These are phyloP conservation scores for Tenrec ecaudatus DNA, from an alignment of 2,113 vertebrate genomes.

Conservation along the genomic window DNA sequence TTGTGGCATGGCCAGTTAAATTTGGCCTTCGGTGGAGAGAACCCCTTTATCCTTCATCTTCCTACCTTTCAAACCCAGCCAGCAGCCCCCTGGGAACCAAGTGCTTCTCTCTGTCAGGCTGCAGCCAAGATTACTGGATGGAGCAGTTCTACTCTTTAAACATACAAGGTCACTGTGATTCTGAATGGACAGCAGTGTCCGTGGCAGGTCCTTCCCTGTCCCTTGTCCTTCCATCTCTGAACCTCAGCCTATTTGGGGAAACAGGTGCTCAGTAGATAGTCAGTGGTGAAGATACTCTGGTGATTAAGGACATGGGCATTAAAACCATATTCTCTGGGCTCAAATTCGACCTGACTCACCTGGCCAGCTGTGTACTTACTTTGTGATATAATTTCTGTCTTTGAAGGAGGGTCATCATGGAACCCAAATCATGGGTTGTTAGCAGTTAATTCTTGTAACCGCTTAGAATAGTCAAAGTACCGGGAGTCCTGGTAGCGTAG, in stretches of 20 bases:
- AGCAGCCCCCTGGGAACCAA: neutral
- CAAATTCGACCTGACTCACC: neutral
- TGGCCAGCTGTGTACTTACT: neutral
- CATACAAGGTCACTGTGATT: neutral
- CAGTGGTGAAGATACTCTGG: neutral
- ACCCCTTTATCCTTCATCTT: no score
- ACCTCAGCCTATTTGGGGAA: neutral
- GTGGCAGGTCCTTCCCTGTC: neutral
- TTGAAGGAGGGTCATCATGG: neutral
- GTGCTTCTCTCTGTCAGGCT: neutral
- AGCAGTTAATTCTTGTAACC: neutral
- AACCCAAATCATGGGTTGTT: neutral
- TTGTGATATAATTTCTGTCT: conserved; percentile 9
- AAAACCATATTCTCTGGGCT: neutral
- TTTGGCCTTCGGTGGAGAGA: no score
- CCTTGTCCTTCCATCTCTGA: neutral
- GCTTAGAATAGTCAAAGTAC: neutral
- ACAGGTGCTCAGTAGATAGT: neutral
- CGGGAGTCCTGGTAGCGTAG: no score
- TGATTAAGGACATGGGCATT: neutral
- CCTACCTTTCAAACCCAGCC: neutral
- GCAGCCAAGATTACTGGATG: neutral
- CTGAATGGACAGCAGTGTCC: neutral
- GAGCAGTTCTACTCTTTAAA: neutral
- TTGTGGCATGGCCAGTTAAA: no score